Evolutionary conservation across 2,797 vertebrate species (phyloP), one percentile per base, ranked within the genome.

Genomic region (Sphenopsis melanotis): DNA sequence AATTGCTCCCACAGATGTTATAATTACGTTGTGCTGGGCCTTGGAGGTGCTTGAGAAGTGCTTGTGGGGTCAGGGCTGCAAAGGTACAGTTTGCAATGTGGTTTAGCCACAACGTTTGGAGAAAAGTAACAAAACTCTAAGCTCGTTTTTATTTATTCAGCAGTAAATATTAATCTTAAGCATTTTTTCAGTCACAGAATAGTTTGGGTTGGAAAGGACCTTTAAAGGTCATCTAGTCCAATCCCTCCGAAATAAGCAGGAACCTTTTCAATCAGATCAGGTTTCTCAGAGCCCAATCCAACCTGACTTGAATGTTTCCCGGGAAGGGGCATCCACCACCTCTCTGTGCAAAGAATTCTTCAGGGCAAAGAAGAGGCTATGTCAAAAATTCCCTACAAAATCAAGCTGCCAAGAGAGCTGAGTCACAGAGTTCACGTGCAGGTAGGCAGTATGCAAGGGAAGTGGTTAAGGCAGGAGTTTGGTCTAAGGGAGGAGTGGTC

Each of bases 161-260:
- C 50, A 55, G 39, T 86, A 96, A 96, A 93, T 91, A 87, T 93
- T 96, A 76, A 66, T 65, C 47, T 86, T 42, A 36, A 29, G 66
- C 34, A 37, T 68, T 91, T 93, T 94, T 93, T 77, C 76, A 56
- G 44, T 74, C 79, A 60, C 13, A 21, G 53, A 53, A 47, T 15
- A 78, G 39, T 84, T 66, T 72, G 13, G 9, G 32, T 78, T 72
- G 34, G 34, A 90, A 84, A 57, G 32, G 52, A 78, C 41, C 18
- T 72, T 72, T 78, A 78, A 78, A 83, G 59, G 87, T 72, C 59
- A 78, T 53, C 59, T 39, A 52, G 37, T 57, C 65, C 57, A 84
- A 60, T 23, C 29, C 30, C 15, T 84, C 66, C n/a, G 34, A 57
- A 78, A 64, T 66, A 47, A 72, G 46, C 34, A 71, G 34, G 22